Conservation (phyloP, 2,888 invertebrate species). For the Anthrax anthrax region DNA sequence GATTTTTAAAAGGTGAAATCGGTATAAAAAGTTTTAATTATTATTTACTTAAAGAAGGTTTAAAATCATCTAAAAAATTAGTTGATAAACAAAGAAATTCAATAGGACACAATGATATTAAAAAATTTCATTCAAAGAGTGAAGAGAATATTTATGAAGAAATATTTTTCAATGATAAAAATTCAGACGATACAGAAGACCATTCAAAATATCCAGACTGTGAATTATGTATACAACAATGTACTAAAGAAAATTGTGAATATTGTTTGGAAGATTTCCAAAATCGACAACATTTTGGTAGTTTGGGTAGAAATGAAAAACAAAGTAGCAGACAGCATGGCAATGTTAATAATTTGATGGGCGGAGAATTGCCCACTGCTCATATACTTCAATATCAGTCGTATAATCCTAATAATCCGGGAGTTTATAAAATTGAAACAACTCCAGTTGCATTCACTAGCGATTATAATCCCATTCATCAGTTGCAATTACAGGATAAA, state of each 20-base stretch:
- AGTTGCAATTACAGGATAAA: constrained; percentile 19
- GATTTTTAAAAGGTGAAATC: constrained; percentile 32
- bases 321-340: not conserved
- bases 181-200: constrained; percentile 18
- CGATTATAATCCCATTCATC: constrained; percentile 32
- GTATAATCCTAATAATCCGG: constrained; percentile 35
- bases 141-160: constrained; percentile 35
- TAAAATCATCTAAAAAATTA: constrained; percentile 31
- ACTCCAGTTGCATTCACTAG: constrained; percentile 34
- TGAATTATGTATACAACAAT: constrained; percentile 31
- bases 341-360: constrained; percentile 8
- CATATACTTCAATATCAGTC: constrained; percentile 34
- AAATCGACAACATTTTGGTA: constrained; percentile 12
- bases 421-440: constrained; percentile 34
- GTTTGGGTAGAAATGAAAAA: constrained; percentile 10
- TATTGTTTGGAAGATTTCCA: constrained; percentile 20
- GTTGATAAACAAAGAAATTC: constrained; percentile 24
- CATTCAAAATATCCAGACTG: constrained; percentile 25
- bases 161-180: constrained; percentile 30
- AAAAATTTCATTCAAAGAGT: constrained; percentile 25
- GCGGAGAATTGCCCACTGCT: constrained; percentile 17
- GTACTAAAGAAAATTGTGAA: constrained; percentile 29
- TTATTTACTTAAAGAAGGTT: constrained; percentile 32
- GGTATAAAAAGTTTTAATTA: constrained; percentile 36
- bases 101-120: constrained; percentile 12